phyloP scores from a whole-genome alignment of 2,797 vertebrate species.

The Neosilurus hyrtlii region DNA sequence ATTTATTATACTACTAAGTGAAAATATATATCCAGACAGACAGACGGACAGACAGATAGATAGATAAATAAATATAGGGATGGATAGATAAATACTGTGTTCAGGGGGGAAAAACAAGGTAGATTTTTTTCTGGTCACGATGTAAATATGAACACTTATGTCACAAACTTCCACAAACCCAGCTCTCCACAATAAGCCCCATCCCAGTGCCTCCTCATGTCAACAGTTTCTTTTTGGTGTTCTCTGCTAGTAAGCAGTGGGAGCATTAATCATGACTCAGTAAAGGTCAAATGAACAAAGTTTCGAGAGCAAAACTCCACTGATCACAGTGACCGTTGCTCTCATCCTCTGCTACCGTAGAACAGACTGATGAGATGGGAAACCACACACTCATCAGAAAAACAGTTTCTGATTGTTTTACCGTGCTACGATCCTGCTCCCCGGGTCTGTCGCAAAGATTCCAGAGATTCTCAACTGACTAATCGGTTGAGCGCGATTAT shows the following conservation, averaged over 20 bases:
- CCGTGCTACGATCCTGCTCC: not conserved
- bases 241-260: slow-evolving; percentile 4
- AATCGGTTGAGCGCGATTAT: not conserved
- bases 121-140: not conserved
- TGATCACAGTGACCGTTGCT: not conserved
- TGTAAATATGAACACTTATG: not conserved
- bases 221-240: not conserved
- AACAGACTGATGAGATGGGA: slow-evolving; percentile 14
- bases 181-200: not conserved
- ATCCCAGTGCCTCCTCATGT: not conserved
- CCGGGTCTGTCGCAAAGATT: not conserved
- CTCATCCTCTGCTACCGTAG: not conserved
- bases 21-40: too few relatives aligned
- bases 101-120: not conserved
- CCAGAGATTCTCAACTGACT: not conserved
- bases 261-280: not conserved
- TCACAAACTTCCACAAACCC: slow-evolving; percentile 1
- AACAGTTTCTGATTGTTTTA: not conserved
- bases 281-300: slow-evolving; percentile 25
- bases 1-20: too few relatives aligned
- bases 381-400: not conserved
- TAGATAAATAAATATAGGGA: not conserved
- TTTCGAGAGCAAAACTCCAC: slow-evolving; percentile 7
- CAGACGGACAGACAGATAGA: not conserved
- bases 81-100: not conserved